Evolutionary conservation across 1,140 invertebrate species (phyloP), one percentile per base, ranked within the genome.

Genomic region (Drosophila neocordata): DNA sequence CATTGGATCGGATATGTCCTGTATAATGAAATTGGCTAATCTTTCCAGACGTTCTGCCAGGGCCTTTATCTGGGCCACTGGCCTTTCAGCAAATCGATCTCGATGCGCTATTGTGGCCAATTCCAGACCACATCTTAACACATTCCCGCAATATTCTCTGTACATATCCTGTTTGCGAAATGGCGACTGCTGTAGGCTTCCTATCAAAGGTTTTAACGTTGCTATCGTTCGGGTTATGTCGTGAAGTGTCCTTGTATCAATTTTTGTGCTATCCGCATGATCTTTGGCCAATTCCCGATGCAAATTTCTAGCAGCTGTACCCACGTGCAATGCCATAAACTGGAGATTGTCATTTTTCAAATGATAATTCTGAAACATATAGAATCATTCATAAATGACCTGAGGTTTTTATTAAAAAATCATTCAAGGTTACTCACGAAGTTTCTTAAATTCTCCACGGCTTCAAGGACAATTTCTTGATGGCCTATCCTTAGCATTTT

Each of bases 391-490:
- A 31, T 93, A 13, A 66, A 52, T 18, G n/a, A 34, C 1, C 13
- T 31, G 12, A 69, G 4, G 44, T 59, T 20, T n/a, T 0, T 8
- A 2, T 35, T 27, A 12, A 24, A 24, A 56, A 24, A 15, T 5
- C 1, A 7, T 13, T 8, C 9, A 9, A 1, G 27, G 8, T 35
- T 34, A 94, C 95, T 94, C 93, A 97, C 96, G 93, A 98, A 96
- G 92, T 97, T 96, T 83, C 96, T 93, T 12, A 99, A 93, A 77
- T 97, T 95, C 83, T 98, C 97, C 5, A 98, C 95, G 53, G 97
- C 97, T 92, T 98, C 97, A 59, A 98, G 92, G 70, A 98, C 95
- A 52, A 98, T 94, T 92, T 99, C 98, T 92, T 99, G 98, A 90
- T 98, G 97, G 4, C 97, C 97, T 67, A 98, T 94, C 82, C 96